Conservation (phyloP, 1,140 invertebrate genomes). For the Bombus waltoni region DNA sequence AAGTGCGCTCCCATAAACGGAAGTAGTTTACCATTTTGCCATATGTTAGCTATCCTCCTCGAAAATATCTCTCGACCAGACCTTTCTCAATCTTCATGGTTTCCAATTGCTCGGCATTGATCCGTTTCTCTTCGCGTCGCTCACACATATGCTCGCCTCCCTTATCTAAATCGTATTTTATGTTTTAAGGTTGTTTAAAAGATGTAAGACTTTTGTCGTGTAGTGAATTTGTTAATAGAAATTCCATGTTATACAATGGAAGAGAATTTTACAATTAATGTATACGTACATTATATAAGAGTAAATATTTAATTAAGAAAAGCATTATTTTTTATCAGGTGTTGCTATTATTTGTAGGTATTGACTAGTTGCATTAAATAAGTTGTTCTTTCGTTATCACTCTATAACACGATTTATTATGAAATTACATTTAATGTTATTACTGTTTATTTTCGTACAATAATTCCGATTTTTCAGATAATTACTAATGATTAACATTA, state of each 20-base stretch:
- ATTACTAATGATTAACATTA: too few species aligned
- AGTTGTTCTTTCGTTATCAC: neutral
- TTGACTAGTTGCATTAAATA: neutral
- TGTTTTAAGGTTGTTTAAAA: neutral
- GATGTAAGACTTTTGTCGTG: neutral
- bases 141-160: constrained; percentile 40
- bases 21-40: constrained; percentile 63
- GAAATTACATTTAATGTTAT: neutral
- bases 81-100: constrained; percentile 61
- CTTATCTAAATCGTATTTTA: neutral
- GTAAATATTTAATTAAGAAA: neutral
- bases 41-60: constrained; percentile 62
- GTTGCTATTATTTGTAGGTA: neutral
- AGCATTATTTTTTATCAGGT: neutral
- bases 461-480: neutral
- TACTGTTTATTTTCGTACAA: neutral
- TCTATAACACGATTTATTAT: neutral
- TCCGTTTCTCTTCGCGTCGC: constrained; percentile 20
- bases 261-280: too few species aligned
- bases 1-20: constrained; percentile 59
- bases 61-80: constrained; percentile 59
- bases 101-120: constrained; percentile 57
- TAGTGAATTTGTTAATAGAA: too few species aligned
- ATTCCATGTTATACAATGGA: too few species aligned
- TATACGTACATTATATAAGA: too few species aligned